Base-by-base conservation (phyloP, 2,797 vertebrate species). In the Chiloscyllium punctatum region DNA sequence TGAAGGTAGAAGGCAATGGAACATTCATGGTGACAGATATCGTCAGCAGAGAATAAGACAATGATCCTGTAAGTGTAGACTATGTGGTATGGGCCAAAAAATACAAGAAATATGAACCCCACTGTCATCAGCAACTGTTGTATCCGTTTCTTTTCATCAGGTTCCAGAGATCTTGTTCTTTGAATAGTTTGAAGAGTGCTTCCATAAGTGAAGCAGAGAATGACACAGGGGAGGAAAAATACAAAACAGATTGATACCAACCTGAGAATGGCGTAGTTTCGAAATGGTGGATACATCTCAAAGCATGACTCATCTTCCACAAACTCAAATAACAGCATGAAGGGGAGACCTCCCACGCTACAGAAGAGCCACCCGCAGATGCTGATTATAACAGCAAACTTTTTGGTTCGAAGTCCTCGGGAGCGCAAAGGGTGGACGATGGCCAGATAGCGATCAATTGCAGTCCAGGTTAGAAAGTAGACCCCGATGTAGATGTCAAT, bases 41-140 rank as follows among this genome's bases (percentile, higher is more conserved):
- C 97, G 2, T 97, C 96, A 0, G 97, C 97, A 77, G 97, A 96
- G 96, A 98, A 97, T 96, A 97, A 84, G 21, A 96, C 97, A 94
- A 97, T 96, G 66, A 98, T 98, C 95, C 98, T 97, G 96, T 98
- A 98, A 16, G 97, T 97, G 0, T 97, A 97, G n/a, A 98, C 97
- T 0, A 98, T 96, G 96, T 98, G 98, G 96, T 98, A 98, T 1
- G 98, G 98, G 86, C 98, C 98, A 3, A 98, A 98, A 71, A 98
- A 97, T 1, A 96, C 97, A 0, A 98, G 97, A 96, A 98, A 98
- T 96, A 98, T 98, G 95, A 98, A 69, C 0, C 98, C 98, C 96
- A 98, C 98, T 96, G 98, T 97, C 0, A 97, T 96, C 2, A 98
- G 97, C 96, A 98, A 97, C 13, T 97, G 97, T 0, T 98, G 97